These are phyloP conservation scores for Chionis minor DNA, from an alignment of 2,113 vertebrate species.

Conservation along the genomic window DNA sequence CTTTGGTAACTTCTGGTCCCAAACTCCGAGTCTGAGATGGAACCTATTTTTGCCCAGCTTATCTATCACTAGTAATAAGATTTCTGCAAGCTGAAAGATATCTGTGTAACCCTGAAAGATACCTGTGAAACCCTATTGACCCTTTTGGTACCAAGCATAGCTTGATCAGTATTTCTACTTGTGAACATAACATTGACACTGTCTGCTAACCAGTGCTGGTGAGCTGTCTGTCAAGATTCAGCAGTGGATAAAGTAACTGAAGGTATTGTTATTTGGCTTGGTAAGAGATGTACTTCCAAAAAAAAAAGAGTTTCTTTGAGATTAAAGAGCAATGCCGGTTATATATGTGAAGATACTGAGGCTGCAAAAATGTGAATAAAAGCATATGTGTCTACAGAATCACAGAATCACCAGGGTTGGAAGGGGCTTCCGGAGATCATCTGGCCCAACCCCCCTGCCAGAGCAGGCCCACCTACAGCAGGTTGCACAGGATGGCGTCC, in stretches of 20 bases:
- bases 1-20: neutral
- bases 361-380: neutral
- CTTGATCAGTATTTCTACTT: neutral
- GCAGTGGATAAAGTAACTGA: neutral
- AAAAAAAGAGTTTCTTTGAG: neutral
- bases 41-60: neutral
- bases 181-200: neutral
- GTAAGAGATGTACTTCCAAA: neutral
- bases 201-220: neutral
- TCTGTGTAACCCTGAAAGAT: neutral
- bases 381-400: neutral
- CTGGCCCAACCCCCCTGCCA: too few species aligned
- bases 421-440: too few species aligned
- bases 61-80: neutral
- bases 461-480: too few species aligned
- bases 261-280: neutral
- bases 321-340: neutral
- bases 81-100: neutral
- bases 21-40: neutral
- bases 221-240: neutral
- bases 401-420: too few species aligned
- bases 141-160: neutral
- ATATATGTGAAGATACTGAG: neutral
- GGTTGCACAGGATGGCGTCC: too few species aligned
- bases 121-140: neutral